Evolutionary conservation across 2,888 invertebrate genomes (phyloP), one percentile per base, ranked within the genome.

Genomic region (Vanessa cardui): DNA sequence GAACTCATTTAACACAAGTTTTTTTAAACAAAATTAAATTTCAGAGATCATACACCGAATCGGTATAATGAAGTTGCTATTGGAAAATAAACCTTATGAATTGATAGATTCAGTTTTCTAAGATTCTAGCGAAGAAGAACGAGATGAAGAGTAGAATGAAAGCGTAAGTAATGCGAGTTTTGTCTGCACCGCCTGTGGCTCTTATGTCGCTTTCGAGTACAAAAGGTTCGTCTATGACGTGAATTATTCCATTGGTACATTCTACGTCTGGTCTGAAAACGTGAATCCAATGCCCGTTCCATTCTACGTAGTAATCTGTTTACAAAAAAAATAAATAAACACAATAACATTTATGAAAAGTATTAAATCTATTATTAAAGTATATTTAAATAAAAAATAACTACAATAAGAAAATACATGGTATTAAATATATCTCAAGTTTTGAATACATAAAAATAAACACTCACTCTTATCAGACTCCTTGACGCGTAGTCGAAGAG

Each of bases 191-290:
- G 50, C 93, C 93, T n/a, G 94, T 95, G 67, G 96, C 96, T 74
- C 95, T 94, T 72, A 98, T 95, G 87, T 98, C 98, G 79, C 95
- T 96, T 79, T 97, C 96, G 81, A 95, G 94, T 70, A 98, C 92
- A 82, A 99, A 95, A 6, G 98, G 98, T 75, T 94, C 94, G 83
- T 98, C 98, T 81, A 99, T 98, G 72, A 98, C 97, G 87, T 99
- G 98, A 77, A 99, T 98, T 77, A 98, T 96, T 62, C 99, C 99
- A 84, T 99, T 99, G 86, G 97, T 98, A 87, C 98, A 98, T 81
- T 97, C 97, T 6, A 99, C 97, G 86, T 99, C 98, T 31, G 98
- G 97, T 74, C 98, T 95, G 87, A 96, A 96, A 60, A 98, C 97
- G 78, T 95, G 95, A 78, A 98, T 96, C 94, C 95, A 95, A 83